Percentiles rank a stretch among this genome's conserved stretches.
Conservation (phyloP, 2,113 vertebrate species). For the Machaerirhynchus nigripectus region DNA sequence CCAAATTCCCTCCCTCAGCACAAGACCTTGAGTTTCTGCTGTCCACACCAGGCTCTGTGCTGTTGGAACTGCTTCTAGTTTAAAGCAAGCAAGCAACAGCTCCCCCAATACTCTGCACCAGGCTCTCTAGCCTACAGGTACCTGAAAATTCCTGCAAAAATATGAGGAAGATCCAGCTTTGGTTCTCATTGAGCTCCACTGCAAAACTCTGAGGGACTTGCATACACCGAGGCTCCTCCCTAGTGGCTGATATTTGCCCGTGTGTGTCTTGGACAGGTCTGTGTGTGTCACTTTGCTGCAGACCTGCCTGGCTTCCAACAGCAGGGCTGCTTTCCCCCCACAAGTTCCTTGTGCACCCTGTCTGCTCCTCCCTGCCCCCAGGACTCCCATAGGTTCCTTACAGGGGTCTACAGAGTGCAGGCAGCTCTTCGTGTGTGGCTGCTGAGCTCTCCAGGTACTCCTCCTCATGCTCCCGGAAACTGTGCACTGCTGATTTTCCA, state of each 20-base stretch:
- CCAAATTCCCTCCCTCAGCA: background rate
- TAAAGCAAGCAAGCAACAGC: background rate
- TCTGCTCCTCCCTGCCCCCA: background rate
- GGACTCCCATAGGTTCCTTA: background rate
- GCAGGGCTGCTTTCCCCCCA: background rate
- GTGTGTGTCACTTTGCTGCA: background rate
- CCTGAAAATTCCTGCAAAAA: background rate
- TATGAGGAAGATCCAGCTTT: background rate
- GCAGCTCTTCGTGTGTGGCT: background rate
- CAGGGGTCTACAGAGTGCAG: background rate
- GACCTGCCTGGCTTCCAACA: background rate
- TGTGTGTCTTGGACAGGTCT: background rate
- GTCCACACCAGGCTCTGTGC: background rate
- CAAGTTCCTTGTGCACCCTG: background rate
- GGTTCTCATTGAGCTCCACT: background rate
- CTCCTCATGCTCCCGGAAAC: background rate
- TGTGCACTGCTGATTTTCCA: background rate
- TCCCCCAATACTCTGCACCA: rapidly evolving
- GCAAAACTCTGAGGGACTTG: background rate
- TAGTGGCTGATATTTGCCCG: background rate
- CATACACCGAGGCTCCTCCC: rapidly evolving
- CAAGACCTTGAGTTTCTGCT: background rate
- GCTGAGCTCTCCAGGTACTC: background rate
- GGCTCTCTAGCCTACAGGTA: background rate
- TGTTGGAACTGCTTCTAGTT: background rate